Percentiles rank a stretch among this genome's conserved stretches.
Evolutionary conservation across 2,888 invertebrate species (phyloP).

Genomic region (Nasonia oneida): DNA sequence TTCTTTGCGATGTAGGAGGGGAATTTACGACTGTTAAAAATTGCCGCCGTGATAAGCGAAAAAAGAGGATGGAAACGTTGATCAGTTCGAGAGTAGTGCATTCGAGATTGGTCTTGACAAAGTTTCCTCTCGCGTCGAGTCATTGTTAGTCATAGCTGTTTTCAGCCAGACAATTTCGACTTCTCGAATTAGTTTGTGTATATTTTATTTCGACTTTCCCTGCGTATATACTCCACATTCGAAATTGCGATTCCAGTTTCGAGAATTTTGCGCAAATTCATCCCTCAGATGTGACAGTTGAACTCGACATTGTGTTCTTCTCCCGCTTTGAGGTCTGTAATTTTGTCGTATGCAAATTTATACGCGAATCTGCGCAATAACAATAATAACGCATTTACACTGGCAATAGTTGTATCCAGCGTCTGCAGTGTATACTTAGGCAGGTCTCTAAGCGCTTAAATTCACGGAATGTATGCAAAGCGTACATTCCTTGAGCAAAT

Average conservation of each 20-base stretch:
- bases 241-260: not conserved
- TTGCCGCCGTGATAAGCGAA: not conserved
- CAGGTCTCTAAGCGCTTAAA: not conserved
- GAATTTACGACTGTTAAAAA: not conserved
- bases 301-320: no score
- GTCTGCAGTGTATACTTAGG: not conserved
- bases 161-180: not conserved
- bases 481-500: not conserved
- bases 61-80: not conserved
- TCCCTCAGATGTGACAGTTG: no score
- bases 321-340: not conserved
- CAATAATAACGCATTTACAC: not conserved
- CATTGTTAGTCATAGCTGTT: not conserved
- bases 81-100: not conserved
- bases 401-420: not conserved
- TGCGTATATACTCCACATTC: not conserved
- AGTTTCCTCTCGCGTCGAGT: not conserved
- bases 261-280: not conserved
- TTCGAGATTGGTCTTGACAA: not conserved
- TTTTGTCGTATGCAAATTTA: not conserved
- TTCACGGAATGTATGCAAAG: not conserved
- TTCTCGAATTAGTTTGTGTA: constrained; percentile 1
- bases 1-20: not conserved
- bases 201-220: constrained; percentile 6
- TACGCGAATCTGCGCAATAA: not conserved